phyloP scores from a whole-genome alignment of 2,888 invertebrate genomes.

The Ophion ellenae region DNA sequence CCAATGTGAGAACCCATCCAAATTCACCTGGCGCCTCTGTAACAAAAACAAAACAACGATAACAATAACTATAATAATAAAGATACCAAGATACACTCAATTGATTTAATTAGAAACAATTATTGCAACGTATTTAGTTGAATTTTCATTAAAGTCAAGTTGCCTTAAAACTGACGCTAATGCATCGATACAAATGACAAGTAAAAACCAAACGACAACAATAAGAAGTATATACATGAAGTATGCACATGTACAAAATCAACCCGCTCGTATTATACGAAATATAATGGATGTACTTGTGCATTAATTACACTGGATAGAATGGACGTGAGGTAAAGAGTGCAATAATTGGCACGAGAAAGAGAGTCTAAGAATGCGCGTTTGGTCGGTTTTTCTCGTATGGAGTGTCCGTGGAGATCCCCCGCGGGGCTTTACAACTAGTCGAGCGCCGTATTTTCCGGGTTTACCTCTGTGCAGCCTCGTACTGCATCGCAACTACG shows the following conservation, averaged over 20 bases:
- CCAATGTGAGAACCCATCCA: constrained; percentile 89
- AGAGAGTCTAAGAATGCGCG: constrained; percentile 55
- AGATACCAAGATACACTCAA: neutral
- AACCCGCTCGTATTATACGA: neutral
- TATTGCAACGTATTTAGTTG: neutral
- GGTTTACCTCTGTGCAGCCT: constrained; percentile 48
- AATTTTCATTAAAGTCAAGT: too few species aligned
- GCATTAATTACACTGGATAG: constrained; percentile 41
- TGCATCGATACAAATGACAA: too few species aligned
- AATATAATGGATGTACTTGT: constrained; percentile 16
- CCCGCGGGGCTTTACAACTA: constrained; percentile 72
- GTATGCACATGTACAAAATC: neutral
- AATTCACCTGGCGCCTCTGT: constrained; percentile 87
- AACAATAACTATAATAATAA: neutral
- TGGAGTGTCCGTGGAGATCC: constrained; percentile 58
- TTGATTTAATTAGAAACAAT: neutral
- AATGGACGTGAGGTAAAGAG: constrained; percentile 56
- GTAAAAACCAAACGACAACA: neutral
- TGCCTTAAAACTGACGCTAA: too few species aligned
- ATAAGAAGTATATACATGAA: neutral
- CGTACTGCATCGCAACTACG: constrained; percentile 11
- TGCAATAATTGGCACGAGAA: constrained; percentile 64
- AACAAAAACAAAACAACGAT: constrained; percentile 76
- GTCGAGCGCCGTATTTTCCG: constrained; percentile 70
- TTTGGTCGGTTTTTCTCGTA: constrained; percentile 70